Evolutionary conservation across 2,888 invertebrate genomes (phyloP).

Genomic region (Neuroscelio doddi): DNA sequence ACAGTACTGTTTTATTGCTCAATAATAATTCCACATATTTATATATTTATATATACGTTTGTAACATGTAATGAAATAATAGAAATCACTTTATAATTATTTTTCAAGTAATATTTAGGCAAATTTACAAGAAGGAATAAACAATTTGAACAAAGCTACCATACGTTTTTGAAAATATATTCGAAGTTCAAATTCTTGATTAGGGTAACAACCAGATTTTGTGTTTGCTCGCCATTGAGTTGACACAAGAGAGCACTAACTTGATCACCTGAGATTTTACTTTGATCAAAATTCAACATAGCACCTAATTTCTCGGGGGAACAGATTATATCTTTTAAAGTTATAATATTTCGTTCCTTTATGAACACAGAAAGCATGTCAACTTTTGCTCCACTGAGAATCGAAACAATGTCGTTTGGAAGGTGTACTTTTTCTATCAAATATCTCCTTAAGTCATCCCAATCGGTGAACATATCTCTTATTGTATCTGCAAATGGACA

Average conservation of each 20-base stretch:
- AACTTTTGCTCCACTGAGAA: slow-evolving; percentile 58
- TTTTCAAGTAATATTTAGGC: too few relatives aligned
- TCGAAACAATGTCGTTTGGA: slow-evolving; percentile 51
- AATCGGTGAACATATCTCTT: slow-evolving; percentile 65
- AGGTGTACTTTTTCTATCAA: slow-evolving; percentile 57
- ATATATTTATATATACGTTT: too few relatives aligned
- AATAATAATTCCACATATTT: too few relatives aligned
- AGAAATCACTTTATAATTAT: too few relatives aligned
- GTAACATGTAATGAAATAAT: too few relatives aligned
- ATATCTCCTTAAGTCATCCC: slow-evolving; percentile 60
- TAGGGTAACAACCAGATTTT: slow-evolving; percentile 71
- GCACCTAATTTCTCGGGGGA: slow-evolving; percentile 59
- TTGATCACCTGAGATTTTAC: slow-evolving; percentile 54
- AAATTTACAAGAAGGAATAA: too few relatives aligned
- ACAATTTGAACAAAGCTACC: too few relatives aligned
- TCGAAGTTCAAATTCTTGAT: slow-evolving; percentile 72
- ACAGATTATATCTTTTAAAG: slow-evolving; percentile 63
- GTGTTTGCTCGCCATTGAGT: slow-evolving; percentile 69
- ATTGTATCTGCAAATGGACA: slow-evolving; percentile 51
- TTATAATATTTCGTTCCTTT: slow-evolving; percentile 57
- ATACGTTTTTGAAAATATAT: slow-evolving; percentile 62
- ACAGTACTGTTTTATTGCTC: too few relatives aligned
- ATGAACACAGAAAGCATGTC: slow-evolving; percentile 65
- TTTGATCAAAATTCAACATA: slow-evolving; percentile 58
- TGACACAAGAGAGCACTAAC: slow-evolving; percentile 73